Evolutionary conservation across 2,113 vertebrate genomes (phyloP).

Genomic region (Spermophilus dauricus): DNA sequence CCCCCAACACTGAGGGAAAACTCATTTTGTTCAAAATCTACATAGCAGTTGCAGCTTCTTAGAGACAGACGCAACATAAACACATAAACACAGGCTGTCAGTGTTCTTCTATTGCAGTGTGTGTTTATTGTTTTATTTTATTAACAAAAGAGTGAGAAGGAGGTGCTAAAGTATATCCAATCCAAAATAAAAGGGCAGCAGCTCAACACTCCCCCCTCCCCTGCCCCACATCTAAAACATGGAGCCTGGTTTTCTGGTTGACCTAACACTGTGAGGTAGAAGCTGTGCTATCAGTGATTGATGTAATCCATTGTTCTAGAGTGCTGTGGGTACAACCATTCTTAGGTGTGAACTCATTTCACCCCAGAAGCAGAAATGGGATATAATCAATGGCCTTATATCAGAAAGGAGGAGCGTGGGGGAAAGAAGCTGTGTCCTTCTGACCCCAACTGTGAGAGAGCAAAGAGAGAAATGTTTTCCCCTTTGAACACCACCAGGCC

Average conservation of each 20-base stretch:
- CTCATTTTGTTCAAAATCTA: constrained; percentile 65
- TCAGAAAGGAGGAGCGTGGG: neutral
- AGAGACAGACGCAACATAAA: constrained; percentile 75
- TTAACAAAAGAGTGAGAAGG: constrained; percentile 63
- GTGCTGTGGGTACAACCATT: neutral
- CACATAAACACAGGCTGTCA: constrained; percentile 79
- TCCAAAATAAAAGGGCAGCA: neutral
- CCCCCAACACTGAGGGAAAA: constrained; percentile 43
- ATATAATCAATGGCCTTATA: neutral
- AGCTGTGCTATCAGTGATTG: neutral
- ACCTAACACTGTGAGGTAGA: neutral
- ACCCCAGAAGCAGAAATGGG: neutral
- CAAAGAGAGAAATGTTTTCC: neutral
- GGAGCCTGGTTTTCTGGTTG: neutral
- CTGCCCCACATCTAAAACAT: neutral
- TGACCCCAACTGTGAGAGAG: neutral
- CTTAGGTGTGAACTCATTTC: neutral
- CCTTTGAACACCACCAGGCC: neutral
- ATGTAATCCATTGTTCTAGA: neutral
- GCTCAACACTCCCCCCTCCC: neutral
- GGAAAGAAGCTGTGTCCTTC: neutral
- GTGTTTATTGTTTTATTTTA: constrained; percentile 64
- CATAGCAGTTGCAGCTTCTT: constrained; percentile 48
- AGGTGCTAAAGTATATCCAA: constrained; percentile 16
- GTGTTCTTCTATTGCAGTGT: constrained; percentile 34